A percentile compares a stretch with the other conserved stretches of the same genome.
These are phyloP conservation scores for Phaethornis superciliosus DNA, from an alignment of 2,113 vertebrate genomes.

Conservation along the genomic window DNA sequence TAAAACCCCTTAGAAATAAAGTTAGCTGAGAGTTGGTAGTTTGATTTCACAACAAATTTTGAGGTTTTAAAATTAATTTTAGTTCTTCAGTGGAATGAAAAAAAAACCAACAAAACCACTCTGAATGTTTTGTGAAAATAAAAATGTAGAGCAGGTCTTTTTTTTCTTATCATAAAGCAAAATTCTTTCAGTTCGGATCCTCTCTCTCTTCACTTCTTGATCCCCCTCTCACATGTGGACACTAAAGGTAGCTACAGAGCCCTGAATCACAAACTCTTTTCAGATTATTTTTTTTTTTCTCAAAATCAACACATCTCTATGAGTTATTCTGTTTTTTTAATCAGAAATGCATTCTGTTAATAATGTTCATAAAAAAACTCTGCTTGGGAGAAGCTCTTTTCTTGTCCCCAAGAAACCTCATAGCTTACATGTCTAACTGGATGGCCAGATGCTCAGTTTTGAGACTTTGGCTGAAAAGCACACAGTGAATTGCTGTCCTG, in stretches of 20 bases:
- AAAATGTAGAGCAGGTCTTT: neutral
- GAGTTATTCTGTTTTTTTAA: neutral
- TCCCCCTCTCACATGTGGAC: neutral
- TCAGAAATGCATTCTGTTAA: neutral
- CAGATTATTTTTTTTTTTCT: neutral
- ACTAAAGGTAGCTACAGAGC: slow-evolving; percentile 29
- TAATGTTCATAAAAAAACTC: neutral
- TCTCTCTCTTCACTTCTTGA: neutral
- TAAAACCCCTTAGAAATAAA: neutral
- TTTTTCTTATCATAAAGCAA: neutral
- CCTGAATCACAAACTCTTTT: neutral
- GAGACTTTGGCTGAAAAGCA: neutral
- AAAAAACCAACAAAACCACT: neutral
- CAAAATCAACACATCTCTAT: neutral
- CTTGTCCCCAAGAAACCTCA: neutral
- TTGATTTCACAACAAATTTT: neutral
- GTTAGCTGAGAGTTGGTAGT: neutral
- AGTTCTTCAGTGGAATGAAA: neutral
- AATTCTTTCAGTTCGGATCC: neutral
- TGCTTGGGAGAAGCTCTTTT: neutral
- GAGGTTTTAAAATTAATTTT: neutral
- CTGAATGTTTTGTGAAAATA: neutral
- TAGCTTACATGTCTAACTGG: neutral
- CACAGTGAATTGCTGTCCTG: neutral
- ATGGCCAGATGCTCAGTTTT: neutral